Evolutionary conservation across 2,113 vertebrate genomes (phyloP).

Genomic region (Fulmarus glacialis): DNA sequence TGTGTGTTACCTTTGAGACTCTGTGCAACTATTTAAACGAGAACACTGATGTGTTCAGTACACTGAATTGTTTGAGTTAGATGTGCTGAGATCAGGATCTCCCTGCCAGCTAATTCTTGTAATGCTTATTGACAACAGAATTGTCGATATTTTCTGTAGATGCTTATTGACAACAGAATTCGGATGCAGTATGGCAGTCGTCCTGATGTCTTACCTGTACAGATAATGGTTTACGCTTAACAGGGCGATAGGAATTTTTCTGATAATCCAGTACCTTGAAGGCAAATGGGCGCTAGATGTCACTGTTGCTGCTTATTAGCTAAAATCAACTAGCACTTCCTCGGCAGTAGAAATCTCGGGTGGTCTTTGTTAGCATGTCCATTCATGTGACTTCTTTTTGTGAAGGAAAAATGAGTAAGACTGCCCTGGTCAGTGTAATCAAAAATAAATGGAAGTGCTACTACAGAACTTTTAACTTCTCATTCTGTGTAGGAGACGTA

Average conservation of each 20-base stretch:
- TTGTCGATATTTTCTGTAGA: no score
- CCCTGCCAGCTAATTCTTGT: not conserved
- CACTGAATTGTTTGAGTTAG: not conserved
- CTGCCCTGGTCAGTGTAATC: not conserved
- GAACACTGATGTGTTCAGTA: accelerated
- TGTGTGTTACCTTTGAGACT: not conserved
- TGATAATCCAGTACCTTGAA: not conserved
- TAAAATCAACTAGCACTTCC: not conserved
- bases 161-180: not conserved
- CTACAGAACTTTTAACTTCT: not conserved
- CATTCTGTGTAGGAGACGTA: not conserved
- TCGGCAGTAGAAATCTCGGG: not conserved
- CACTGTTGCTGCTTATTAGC: not conserved
- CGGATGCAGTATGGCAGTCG: not conserved
- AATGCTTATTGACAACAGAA: not conserved
- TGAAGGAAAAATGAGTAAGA: not conserved
- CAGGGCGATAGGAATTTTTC: not conserved
- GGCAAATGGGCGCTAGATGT: constrained; percentile 15
- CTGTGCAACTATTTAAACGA: not conserved
- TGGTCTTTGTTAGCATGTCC: not conserved
- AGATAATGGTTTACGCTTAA: accelerated
- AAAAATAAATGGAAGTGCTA: not conserved
- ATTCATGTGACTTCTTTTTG: not conserved
- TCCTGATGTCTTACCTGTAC: not conserved
- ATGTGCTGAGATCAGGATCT: not conserved